Conservation (phyloP, 2,888 invertebrate genomes). For the Drosophila kokeensis region DNA sequence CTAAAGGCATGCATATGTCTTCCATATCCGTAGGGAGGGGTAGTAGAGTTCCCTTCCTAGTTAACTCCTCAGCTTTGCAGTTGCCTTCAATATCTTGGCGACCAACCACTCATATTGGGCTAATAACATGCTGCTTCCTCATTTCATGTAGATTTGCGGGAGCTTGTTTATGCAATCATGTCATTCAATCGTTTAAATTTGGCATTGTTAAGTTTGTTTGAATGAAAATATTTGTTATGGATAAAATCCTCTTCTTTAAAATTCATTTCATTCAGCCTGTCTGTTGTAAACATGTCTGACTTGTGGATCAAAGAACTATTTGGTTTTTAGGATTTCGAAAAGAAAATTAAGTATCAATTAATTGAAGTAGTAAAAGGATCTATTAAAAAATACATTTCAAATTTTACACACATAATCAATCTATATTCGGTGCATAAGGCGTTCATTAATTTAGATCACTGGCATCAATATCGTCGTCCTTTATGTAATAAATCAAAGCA, state of each 20-base stretch:
- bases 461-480: background rate
- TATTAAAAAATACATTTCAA: background rate
- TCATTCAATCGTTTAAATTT: background rate
- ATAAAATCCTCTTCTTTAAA: background rate
- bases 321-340: background rate
- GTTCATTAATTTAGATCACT: background rate
- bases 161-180: background rate
- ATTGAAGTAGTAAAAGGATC: background rate
- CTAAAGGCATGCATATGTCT: too few species aligned
- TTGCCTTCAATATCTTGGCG: background rate
- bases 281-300: too few species aligned
- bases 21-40: too few species aligned
- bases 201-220: background rate
- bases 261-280: background rate
- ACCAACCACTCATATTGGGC: background rate
- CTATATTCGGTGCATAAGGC: background rate
- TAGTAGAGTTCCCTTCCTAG: too few species aligned
- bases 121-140: background rate
- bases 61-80: background rate
- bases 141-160: background rate
- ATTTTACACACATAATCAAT: background rate
- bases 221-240: background rate
- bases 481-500: conserved; percentile 4
- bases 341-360: background rate
- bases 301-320: background rate